Percentiles rank a stretch among this genome's conserved stretches.
phyloP scores from a whole-genome alignment of 2,113 vertebrate species.

The Terrapene triunguis region DNA sequence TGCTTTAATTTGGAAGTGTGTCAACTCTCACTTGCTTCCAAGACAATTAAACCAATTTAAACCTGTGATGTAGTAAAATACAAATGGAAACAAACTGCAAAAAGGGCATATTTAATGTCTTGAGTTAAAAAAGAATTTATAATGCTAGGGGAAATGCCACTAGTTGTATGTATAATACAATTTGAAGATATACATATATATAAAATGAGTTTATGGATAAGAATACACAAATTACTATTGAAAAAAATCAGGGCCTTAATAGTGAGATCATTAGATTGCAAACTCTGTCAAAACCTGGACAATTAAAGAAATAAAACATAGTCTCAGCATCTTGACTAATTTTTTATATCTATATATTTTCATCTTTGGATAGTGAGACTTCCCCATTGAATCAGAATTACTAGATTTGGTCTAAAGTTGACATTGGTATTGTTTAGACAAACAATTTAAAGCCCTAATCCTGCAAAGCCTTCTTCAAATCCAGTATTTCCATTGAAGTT shows the following conservation, averaged over 20 bases:
- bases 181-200: background rate
- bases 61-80: background rate
- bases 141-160: background rate
- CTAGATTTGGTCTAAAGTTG: background rate
- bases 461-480: background rate
- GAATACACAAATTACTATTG: background rate
- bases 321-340: background rate
- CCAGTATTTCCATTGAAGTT: background rate
- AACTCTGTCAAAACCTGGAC: background rate
- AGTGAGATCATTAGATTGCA: background rate
- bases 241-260: background rate
- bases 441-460: background rate
- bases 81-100: background rate
- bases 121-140: background rate
- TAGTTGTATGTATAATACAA: background rate
- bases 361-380: background rate
- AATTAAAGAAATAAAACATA: background rate
- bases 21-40: background rate
- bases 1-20: background rate
- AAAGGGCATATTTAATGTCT: background rate
- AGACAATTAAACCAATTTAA: fast-evolving
- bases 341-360: background rate
- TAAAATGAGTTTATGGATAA: background rate
- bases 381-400: background rate
- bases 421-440: background rate